Evolutionary conservation across 2,888 invertebrate species (phyloP).

Genomic region (Iphiclides podalirius): DNA sequence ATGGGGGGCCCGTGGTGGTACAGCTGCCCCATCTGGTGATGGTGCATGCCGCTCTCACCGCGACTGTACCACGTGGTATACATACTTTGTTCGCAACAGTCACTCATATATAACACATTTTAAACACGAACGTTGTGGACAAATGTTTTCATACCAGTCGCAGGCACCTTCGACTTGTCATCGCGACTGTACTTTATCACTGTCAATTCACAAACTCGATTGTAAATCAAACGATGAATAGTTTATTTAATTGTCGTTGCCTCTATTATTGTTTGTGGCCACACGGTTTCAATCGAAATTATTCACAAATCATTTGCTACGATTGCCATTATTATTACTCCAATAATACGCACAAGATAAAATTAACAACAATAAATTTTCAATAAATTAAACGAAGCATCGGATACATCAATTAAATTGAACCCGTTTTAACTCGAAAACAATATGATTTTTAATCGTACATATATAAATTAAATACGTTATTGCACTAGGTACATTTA

Average conservation of each 20-base stretch:
- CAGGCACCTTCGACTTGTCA: constrained; percentile 8
- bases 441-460: constrained; percentile 39
- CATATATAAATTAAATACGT: constrained; percentile 34
- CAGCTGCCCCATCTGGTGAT: constrained; percentile 76
- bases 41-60: constrained; percentile 74
- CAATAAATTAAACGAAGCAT: constrained; percentile 32
- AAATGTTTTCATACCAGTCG: constrained; percentile 2
- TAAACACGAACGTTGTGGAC: constrained; percentile 17
- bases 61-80: constrained; percentile 79
- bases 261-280: too few species aligned
- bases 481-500: constrained; percentile 58
- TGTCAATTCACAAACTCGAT: constrained; percentile 4
- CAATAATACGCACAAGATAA: too few species aligned
- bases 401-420: constrained; percentile 38
- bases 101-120: constrained; percentile 69
- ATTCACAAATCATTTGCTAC: too few species aligned
- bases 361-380: constrained; percentile 21
- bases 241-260: too few species aligned
- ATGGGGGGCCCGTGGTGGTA: constrained; percentile 80
- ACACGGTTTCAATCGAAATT: too few species aligned
- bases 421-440: constrained; percentile 39
- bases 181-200: constrained; percentile 15
- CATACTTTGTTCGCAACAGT: constrained; percentile 67
- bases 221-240: too few species aligned
- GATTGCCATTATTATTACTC: too few species aligned